These are phyloP conservation scores for Eupithecia abbreviata DNA, from an alignment of 2,888 invertebrate species.

Conservation along the genomic window DNA sequence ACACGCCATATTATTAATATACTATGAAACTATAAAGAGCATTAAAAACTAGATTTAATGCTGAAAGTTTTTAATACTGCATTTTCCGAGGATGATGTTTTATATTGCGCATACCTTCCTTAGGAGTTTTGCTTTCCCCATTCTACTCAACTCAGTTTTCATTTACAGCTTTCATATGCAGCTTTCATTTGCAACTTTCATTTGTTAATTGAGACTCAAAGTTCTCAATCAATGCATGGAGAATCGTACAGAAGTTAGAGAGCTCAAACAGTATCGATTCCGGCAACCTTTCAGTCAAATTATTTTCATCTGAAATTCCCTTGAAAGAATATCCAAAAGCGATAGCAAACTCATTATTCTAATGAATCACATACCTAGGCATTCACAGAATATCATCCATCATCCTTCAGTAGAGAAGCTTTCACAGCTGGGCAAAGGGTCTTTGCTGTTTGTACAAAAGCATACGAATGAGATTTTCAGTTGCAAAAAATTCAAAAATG, in stretches of 20 bases:
- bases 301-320: constrained; percentile 10
- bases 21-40: too few species aligned
- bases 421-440: not conserved
- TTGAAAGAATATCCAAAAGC: constrained; percentile 12
- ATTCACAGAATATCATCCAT: not conserved
- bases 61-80: too few species aligned
- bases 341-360: constrained; percentile 54
- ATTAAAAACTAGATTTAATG: too few species aligned
- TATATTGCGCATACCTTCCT: too few species aligned
- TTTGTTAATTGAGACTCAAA: not conserved
- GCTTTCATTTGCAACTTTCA: not conserved
- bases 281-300: constrained; percentile 5
- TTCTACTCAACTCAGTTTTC: too few species aligned
- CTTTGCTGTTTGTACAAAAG: not conserved
- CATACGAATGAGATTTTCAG: too few species aligned
- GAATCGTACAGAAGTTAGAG: not conserved
- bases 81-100: too few species aligned
- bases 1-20: too few species aligned
- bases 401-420: not conserved
- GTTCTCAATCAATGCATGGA: not conserved
- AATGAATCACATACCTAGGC: constrained; percentile 49
- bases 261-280: not conserved
- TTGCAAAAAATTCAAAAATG: too few species aligned
- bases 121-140: too few species aligned
- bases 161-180: too few species aligned